Conservation (phyloP, 2,888 invertebrate genomes). For the Seira ritae region DNA sequence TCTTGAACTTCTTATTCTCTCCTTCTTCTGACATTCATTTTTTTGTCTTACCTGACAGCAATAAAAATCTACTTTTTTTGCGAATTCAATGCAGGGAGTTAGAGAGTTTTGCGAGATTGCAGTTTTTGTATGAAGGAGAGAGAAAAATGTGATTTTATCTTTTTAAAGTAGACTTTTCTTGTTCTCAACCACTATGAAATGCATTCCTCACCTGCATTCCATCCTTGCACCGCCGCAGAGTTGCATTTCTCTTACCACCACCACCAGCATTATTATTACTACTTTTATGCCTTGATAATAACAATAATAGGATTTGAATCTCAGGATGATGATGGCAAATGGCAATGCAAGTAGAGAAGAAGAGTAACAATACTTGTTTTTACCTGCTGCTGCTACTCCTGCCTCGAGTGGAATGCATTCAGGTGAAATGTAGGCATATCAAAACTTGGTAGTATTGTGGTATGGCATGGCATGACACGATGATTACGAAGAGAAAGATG, state of each 20-base stretch:
- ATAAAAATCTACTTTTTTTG: background rate
- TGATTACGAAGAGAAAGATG: slow-evolving; percentile 45
- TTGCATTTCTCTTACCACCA: background rate
- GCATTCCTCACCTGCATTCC: background rate
- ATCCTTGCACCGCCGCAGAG: background rate
- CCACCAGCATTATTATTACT: background rate
- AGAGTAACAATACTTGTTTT: slow-evolving; percentile 25
- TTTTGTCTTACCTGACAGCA: slow-evolving; percentile 5
- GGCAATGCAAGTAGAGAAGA: slow-evolving; percentile 9
- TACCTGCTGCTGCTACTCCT: too few relatives aligned
- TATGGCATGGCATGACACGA: slow-evolving; percentile 52
- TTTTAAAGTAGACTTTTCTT: background rate
- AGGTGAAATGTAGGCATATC: slow-evolving; percentile 3
- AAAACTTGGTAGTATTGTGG: slow-evolving; percentile 37
- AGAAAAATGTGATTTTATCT: slow-evolving; percentile 11
- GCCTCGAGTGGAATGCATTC: slow-evolving; percentile 3
- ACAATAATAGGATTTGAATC: background rate
- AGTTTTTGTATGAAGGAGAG: slow-evolving; percentile 11
- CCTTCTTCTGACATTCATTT: slow-evolving; percentile 5
- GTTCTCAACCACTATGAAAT: slow-evolving; percentile 7
- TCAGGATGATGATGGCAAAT: background rate
- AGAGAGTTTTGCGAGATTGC: background rate
- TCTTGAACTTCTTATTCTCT: background rate
- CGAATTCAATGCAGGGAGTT: background rate
- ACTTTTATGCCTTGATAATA: slow-evolving; percentile 6